phyloP scores from a whole-genome alignment of 2,888 invertebrate species.

The Drosophila picticornis region DNA sequence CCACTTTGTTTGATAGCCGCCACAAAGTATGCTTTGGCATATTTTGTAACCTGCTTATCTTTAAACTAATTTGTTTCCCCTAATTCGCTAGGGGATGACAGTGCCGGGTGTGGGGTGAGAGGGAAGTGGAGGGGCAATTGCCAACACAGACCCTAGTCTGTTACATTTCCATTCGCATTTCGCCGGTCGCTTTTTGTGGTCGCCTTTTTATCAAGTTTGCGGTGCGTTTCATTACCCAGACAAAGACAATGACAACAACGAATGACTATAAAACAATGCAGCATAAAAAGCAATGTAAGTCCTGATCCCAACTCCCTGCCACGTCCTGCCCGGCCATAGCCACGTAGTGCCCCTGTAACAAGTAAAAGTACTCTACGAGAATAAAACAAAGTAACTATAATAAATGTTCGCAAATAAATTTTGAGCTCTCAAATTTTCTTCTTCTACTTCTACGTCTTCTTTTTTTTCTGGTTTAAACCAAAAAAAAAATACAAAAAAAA shows the following conservation, averaged over 20 bases:
- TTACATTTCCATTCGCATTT: slow-evolving; percentile 36
- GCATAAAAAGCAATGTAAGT: slow-evolving; percentile 61
- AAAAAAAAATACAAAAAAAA: slow-evolving; percentile 60
- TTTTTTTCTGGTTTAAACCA: slow-evolving; percentile 41
- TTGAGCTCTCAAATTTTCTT: slow-evolving; percentile 67
- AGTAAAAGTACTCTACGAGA: slow-evolving; percentile 71
- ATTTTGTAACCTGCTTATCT: slow-evolving; percentile 81
- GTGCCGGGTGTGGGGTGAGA: background rate
- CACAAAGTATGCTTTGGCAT: slow-evolving; percentile 72
- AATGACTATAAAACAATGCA: slow-evolving; percentile 77
- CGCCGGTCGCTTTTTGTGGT: slow-evolving; percentile 41
- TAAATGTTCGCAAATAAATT: slow-evolving; percentile 80
- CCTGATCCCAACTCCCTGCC: slow-evolving; percentile 2
- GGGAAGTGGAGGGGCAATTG: background rate
- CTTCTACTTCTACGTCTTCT: slow-evolving; percentile 10
- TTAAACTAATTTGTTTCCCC: slow-evolving; percentile 76
- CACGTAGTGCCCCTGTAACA: slow-evolving; percentile 23
- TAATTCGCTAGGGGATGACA: slow-evolving; percentile 11
- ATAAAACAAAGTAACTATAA: slow-evolving; percentile 81
- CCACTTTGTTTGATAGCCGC: slow-evolving; percentile 66
- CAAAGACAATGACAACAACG: slow-evolving; percentile 31
- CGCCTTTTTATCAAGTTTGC: slow-evolving; percentile 65
- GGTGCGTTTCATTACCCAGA: slow-evolving; percentile 65
- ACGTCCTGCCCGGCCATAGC: background rate
- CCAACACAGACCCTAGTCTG: slow-evolving; percentile 11